These are phyloP conservation scores for Myopa testacea DNA, from an alignment of 2,888 invertebrate species.

Conservation along the genomic window DNA sequence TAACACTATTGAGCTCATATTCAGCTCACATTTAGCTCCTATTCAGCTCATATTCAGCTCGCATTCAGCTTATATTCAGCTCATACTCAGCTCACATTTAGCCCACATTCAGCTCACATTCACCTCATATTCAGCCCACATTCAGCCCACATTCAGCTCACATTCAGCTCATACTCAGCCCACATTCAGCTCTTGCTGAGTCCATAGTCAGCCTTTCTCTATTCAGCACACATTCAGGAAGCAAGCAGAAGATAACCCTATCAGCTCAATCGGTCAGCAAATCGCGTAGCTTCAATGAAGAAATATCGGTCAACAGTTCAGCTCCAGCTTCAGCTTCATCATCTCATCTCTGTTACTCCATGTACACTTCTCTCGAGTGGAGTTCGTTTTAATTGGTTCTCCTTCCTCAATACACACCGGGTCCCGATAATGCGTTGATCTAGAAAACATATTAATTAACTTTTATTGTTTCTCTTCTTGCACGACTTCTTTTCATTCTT, in stretches of 20 bases:
- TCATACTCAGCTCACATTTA: neutral
- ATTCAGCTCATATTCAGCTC: too few relatives aligned
- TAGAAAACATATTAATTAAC: conserved; percentile 28
- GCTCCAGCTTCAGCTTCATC: neutral
- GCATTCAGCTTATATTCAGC: too few relatives aligned
- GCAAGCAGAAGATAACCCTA: neutral
- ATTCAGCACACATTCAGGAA: too few relatives aligned
- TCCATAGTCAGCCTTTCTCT: neutral
- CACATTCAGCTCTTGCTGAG: neutral
- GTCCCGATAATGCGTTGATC: conserved; percentile 25
- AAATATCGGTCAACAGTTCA: neutral
- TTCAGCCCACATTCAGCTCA: too few relatives aligned
- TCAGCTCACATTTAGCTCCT: too few relatives aligned
- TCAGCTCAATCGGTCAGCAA: neutral
- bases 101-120: neutral
- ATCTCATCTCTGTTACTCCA: neutral
- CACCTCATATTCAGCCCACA: too few relatives aligned
- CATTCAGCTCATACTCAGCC: too few relatives aligned
- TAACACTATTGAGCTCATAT: too few relatives aligned
- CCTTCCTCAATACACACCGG: neutral
- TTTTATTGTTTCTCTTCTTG: conserved; percentile 5
- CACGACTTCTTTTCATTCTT: neutral
- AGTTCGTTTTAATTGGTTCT: neutral
- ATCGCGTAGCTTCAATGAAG: neutral
- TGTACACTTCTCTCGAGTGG: neutral